A percentile compares a stretch with the other conserved stretches of the same genome.
These are phyloP conservation scores for Saccopteryx bilineata DNA, from an alignment of 2,113 vertebrate genomes.

Conservation along the genomic window DNA sequence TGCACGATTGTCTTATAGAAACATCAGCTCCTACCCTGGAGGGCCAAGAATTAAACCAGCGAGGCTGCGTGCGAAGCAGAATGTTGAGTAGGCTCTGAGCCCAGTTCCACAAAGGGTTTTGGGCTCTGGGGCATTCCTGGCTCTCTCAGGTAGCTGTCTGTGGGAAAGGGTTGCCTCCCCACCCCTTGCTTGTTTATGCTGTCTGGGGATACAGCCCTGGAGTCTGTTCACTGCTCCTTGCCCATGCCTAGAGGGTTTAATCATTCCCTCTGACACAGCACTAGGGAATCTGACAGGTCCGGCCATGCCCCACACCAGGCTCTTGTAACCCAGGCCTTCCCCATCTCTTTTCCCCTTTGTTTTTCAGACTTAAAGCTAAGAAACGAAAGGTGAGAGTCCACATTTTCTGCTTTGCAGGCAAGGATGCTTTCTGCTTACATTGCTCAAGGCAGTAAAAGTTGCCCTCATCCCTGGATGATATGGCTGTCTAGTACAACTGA, in stretches of 20 bases:
- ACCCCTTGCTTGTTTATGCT: background rate
- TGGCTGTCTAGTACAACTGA: background rate
- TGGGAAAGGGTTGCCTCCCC: background rate
- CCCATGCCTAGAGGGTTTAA: background rate
- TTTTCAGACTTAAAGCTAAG: conserved; percentile 45
- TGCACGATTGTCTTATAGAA: accelerated
- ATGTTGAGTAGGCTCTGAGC: background rate
- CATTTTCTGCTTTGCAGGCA: conserved; percentile 49
- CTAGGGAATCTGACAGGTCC: conserved; percentile 43
- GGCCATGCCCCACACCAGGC: accelerated
- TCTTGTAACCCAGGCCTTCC: background rate
- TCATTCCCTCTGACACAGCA: conserved; percentile 36
- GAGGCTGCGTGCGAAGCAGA: background rate
- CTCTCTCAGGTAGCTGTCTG: background rate
- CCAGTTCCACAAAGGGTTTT: too few species aligned
- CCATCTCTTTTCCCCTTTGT: background rate
- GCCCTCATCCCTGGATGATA: background rate
- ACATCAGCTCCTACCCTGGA: background rate
- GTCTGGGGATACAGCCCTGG: conserved; percentile 21
- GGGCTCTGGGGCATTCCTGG: background rate
- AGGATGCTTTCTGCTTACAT: conserved; percentile 53
- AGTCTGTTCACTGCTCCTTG: conserved; percentile 23
- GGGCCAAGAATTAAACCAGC: background rate
- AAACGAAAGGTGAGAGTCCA: conserved; percentile 52
- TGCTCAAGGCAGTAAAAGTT: conserved; percentile 39